Evolutionary conservation across 1,140 invertebrate genomes (phyloP).

Genomic region (Drosophila littoralis): DNA sequence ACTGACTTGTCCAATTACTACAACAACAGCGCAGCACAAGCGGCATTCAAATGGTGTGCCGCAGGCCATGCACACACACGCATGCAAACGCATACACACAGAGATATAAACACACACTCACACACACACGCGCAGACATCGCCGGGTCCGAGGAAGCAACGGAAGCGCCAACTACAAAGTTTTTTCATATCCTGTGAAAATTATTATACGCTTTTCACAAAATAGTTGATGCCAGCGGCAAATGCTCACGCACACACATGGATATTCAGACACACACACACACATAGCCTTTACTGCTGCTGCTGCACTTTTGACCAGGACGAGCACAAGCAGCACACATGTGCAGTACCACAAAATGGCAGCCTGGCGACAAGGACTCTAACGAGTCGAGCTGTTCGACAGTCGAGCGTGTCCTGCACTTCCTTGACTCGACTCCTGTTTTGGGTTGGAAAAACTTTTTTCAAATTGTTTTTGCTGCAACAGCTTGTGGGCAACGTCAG

Average conservation of each 20-base stretch:
- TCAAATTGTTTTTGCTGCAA: conserved; percentile 71
- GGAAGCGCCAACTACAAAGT: conserved; percentile 77
- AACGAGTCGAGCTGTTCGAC: conserved; percentile 45
- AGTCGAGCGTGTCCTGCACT: conserved; percentile 37
- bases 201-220: conserved; percentile 78
- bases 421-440: conserved; percentile 32
- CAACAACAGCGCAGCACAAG: conserved; percentile 56
- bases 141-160: conserved; percentile 34
- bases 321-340: conserved; percentile 22
- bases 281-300: conserved; percentile 27
- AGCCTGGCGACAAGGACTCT: conserved; percentile 34
- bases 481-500: conserved; percentile 65
- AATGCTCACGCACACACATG: conserved; percentile 24
- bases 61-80: conserved; percentile 54
- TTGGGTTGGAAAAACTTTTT: conserved; percentile 58
- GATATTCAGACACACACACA: background rate
- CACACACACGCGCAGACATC: background rate
- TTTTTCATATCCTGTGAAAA: conserved; percentile 82
- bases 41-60: conserved; percentile 75
- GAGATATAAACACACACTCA: background rate
- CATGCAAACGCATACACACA: background rate
- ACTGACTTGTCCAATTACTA: conserved; percentile 80
- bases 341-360: conserved; percentile 29
- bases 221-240: conserved; percentile 67
- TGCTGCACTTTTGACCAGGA: conserved; percentile 68